phyloP scores from a whole-genome alignment of 2,113 vertebrate species.

The Scomber colias region DNA sequence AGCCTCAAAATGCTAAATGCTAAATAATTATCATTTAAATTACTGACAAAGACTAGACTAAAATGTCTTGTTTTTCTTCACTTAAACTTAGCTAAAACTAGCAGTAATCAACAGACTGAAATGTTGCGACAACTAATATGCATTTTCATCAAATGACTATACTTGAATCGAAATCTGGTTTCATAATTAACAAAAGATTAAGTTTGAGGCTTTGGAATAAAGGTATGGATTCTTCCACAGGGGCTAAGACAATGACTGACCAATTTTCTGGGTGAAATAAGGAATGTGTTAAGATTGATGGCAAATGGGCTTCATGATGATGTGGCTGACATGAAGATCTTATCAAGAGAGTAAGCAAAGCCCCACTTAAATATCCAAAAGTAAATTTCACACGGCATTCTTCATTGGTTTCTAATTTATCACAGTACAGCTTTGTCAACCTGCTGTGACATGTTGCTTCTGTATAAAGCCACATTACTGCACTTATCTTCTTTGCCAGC shows the following conservation, averaged over 20 bases:
- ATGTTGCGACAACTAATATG: too few species aligned
- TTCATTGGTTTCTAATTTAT: constrained; percentile 42
- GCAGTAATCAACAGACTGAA: too few species aligned
- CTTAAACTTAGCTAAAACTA: too few species aligned
- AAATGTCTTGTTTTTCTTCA: too few species aligned
- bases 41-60: too few species aligned
- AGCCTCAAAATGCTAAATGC: too few species aligned
- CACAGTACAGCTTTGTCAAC: constrained; percentile 26
- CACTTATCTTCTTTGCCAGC: constrained; percentile 60
- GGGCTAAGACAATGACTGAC: not conserved
- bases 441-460: constrained; percentile 43
- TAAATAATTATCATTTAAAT: too few species aligned
- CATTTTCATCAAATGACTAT: too few species aligned
- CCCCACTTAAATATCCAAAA: constrained; percentile 19
- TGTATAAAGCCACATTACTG: constrained; percentile 46
- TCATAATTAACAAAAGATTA: too few species aligned
- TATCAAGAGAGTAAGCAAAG: constrained; percentile 22
- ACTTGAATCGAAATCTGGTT: too few species aligned
- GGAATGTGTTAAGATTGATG: constrained; percentile 14
- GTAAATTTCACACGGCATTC: constrained; percentile 27
- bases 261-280: not conserved
- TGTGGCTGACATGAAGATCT: constrained; percentile 5
- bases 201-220: too few species aligned
- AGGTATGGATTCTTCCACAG: not conserved
- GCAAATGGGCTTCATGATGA: constrained; percentile 8